A percentile compares a stretch with the other conserved stretches of the same genome.
Conservation (phyloP, 64 coral and sea anemone genomes). For the Platygyra sinensis region DNA sequence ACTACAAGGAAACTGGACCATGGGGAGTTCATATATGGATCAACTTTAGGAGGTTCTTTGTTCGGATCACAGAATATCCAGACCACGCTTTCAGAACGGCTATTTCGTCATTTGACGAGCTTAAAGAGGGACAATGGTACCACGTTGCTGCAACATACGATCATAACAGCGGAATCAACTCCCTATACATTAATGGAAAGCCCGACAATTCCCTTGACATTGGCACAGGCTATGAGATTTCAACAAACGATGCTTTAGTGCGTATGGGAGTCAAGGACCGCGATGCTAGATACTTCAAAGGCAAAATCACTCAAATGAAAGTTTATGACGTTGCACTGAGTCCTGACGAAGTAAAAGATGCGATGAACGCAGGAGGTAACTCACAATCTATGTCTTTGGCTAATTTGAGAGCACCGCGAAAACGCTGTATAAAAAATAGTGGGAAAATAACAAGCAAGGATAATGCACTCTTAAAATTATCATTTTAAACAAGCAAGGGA, state of each 20-base stretch:
- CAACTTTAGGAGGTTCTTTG: neutral
- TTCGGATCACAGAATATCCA: neutral
- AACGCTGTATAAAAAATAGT: no score
- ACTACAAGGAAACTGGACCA: neutral
- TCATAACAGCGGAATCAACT: neutral
- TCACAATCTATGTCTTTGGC: no score
- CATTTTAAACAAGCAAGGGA: no score
- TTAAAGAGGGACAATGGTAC: neutral
- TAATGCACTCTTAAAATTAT: no score
- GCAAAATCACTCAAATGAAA: constrained; percentile 14
- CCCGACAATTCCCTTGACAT: neutral
- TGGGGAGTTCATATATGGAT: constrained; percentile 47
- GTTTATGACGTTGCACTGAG: constrained; percentile 2
- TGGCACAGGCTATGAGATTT: neutral
- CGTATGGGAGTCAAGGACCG: constrained; percentile 35
- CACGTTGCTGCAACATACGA: constrained; percentile 39
- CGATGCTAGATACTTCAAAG: constrained; percentile 20
- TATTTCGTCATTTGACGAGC: neutral
- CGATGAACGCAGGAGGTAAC: constrained; percentile 2
- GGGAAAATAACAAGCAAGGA: no score
- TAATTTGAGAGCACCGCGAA: no score
- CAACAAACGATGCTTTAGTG: constrained; percentile 15
- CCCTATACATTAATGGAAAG: neutral
- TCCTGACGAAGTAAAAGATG: neutral
- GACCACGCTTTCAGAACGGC: neutral